Evolutionary conservation across 2,113 vertebrate genomes (phyloP).

Genomic region (Nyctereutes procyonoides): DNA sequence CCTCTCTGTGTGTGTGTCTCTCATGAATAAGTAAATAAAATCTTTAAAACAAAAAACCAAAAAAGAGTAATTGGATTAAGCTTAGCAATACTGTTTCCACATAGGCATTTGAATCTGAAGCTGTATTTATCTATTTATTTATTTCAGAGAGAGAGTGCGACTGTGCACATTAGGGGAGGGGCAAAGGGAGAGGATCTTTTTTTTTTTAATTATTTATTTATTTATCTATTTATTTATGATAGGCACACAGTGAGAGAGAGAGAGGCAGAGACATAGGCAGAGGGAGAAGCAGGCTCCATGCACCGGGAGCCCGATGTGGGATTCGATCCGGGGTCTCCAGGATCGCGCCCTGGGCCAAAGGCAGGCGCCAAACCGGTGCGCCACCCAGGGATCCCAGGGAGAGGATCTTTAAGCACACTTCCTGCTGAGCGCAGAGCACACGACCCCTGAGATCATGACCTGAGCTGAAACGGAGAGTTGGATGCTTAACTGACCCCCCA

Average conservation of each 20-base stretch:
- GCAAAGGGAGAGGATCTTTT: not conserved
- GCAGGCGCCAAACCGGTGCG: too few relatives aligned
- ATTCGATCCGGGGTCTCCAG: too few relatives aligned
- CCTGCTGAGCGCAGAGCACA: not conserved
- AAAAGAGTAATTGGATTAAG: conserved; percentile 1
- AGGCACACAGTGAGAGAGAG: too few relatives aligned
- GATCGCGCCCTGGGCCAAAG: too few relatives aligned
- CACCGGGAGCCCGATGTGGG: too few relatives aligned
- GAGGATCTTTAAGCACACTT: not conserved
- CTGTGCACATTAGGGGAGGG: not conserved
- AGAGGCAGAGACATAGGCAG: too few relatives aligned
- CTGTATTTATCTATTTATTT: conserved; percentile 6
- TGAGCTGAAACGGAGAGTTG: not conserved
- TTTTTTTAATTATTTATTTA: too few relatives aligned
- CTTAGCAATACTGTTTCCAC: not conserved
- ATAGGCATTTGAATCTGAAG: not conserved
- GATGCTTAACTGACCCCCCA: not conserved
- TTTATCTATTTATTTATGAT: too few relatives aligned
- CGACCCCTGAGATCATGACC: not conserved
- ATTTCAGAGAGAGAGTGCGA: not conserved
- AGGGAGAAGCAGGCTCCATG: too few relatives aligned
- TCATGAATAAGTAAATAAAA: too few relatives aligned
- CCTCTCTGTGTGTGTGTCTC: too few relatives aligned
- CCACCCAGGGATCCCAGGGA: too few relatives aligned
- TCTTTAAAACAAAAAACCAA: not conserved